Percentiles rank a stretch among this genome's conserved stretches.
These are phyloP conservation scores for Echinometra lucunter DNA, from an alignment of 53 echinoderm and acorn worm species.

Conservation along the genomic window DNA sequence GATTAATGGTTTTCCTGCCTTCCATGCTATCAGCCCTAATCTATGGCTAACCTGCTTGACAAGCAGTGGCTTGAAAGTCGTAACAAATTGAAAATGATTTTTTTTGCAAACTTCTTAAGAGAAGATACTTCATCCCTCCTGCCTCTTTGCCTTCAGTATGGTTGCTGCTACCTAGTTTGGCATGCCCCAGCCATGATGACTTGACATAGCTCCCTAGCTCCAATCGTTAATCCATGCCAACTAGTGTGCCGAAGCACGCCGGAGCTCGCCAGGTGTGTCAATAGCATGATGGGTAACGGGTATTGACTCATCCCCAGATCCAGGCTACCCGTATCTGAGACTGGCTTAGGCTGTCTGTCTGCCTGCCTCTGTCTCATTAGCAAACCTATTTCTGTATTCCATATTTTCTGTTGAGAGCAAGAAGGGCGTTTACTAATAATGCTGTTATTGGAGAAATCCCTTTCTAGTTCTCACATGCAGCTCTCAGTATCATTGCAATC, in stretches of 20 bases:
- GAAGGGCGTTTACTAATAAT: too few relatives aligned
- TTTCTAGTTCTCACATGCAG: too few relatives aligned
- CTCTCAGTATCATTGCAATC: too few relatives aligned
- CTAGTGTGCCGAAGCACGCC: conserved; percentile 43
- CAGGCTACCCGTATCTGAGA: neutral
- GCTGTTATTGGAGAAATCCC: too few relatives aligned
- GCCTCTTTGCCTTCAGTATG: neutral
- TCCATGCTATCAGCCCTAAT: neutral
- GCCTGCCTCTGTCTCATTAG: conserved; percentile 9
- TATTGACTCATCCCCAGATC: conserved; percentile 49
- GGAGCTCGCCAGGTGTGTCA: conserved; percentile 46
- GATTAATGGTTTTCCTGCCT: neutral
- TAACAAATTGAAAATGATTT: neutral
- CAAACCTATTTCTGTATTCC: neutral
- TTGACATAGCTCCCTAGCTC: conserved; percentile 33
- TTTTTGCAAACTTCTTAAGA: neutral
- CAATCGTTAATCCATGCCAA: conserved; percentile 49
- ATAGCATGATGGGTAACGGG: conserved; percentile 37
- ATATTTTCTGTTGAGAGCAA: too few relatives aligned
- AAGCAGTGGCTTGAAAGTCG: neutral
- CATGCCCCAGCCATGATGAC: neutral
- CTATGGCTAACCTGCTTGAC: neutral
- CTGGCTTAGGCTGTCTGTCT: conserved; percentile 1
- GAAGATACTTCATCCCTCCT: neutral
- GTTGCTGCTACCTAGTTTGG: neutral